phyloP scores from a whole-genome alignment of 2,113 vertebrate genomes.

The Lophochroa leadbeateri region DNA sequence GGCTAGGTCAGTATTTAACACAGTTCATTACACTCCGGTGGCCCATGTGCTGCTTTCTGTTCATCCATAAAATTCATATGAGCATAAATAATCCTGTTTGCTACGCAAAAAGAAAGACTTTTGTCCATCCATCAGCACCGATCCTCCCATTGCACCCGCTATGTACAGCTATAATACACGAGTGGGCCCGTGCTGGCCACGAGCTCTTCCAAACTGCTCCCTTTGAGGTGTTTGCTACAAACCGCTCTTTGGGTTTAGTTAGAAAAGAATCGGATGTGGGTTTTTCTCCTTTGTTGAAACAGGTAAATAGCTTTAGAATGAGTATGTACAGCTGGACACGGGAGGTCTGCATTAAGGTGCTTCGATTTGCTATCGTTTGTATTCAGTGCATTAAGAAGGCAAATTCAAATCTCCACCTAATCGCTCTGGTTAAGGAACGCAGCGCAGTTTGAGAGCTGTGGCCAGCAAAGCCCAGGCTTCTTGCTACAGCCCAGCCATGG shows the following conservation, averaged over 20 bases:
- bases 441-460: background rate
- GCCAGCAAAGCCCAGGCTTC: background rate
- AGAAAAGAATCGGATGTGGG: background rate
- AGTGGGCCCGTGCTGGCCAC: background rate
- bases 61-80: conserved; percentile 58
- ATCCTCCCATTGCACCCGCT: background rate
- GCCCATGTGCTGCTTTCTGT: background rate
- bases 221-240: too few species aligned
- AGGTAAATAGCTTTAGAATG: background rate
- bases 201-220: background rate
- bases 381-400: conserved; percentile 68
- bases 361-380: background rate
- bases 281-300: background rate
- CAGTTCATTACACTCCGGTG: background rate
- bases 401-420: conserved; percentile 4
- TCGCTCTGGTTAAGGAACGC: background rate
- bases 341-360: conserved; percentile 64
- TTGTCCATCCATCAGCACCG: background rate
- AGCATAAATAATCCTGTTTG: conserved; percentile 74
- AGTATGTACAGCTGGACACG: conserved; percentile 62
- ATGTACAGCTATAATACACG: conserved; percentile 48
- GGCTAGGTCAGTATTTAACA: conserved; percentile 13
- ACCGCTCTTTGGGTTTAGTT: background rate
- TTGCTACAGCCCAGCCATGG: background rate
- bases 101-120: conserved; percentile 32